phyloP scores from a whole-genome alignment of 1,140 invertebrate species.

The Drosophila ohnishii region DNA sequence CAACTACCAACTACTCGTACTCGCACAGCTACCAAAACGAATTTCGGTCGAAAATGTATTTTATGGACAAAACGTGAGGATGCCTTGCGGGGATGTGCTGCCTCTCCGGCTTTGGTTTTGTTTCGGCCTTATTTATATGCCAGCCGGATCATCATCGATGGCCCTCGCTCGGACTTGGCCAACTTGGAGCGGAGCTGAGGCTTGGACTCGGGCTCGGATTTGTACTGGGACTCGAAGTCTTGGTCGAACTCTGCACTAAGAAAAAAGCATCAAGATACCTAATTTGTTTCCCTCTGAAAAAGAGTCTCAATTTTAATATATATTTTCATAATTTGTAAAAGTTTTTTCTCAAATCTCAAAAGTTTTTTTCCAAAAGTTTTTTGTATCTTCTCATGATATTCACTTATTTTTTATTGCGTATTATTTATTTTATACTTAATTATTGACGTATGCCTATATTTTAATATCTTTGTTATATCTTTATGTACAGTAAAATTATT shows the following conservation, averaged over 20 bases:
- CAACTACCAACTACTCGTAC: constrained; percentile 24
- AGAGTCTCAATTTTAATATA: background rate
- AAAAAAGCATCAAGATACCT: background rate
- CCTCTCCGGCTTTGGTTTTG: constrained; percentile 13
- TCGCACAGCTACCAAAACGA: constrained; percentile 45
- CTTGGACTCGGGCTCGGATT: background rate
- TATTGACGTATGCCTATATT: background rate
- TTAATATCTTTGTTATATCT: no score
- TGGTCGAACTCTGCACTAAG: constrained; percentile 12
- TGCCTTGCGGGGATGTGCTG: constrained; percentile 48
- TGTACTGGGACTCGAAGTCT: background rate
- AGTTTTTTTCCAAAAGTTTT: background rate
- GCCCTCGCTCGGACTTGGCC: constrained; percentile 60
- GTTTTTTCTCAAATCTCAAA: background rate
- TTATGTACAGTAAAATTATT: no score
- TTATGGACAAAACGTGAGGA: constrained; percentile 76
- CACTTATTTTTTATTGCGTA: no score
- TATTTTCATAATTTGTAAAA: background rate
- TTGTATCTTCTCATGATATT: no score
- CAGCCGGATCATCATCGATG: constrained; percentile 73
- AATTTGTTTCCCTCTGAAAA: background rate
- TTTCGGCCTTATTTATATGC: constrained; percentile 70
- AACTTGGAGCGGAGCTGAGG: background rate
- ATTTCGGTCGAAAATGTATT: constrained; percentile 78
- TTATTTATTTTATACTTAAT: background rate